phyloP scores from a whole-genome alignment of 1,140 invertebrate species.

The Drosophila sproati region DNA sequence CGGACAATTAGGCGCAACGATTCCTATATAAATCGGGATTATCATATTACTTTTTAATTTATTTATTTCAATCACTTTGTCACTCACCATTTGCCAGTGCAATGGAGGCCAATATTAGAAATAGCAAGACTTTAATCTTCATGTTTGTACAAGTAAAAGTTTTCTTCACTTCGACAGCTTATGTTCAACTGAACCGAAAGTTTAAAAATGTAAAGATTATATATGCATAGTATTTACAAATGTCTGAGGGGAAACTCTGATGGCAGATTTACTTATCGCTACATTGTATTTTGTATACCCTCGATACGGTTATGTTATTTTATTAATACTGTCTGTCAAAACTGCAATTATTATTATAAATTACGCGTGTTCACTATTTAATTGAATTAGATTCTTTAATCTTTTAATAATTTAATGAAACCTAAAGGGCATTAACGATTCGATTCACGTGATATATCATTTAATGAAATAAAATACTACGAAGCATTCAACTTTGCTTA shows the following conservation, averaged over 20 bases:
- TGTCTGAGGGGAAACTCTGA: conserved; percentile 4
- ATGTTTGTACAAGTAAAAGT: conserved; percentile 8
- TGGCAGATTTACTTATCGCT: conserved; percentile 4
- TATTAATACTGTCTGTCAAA: not conserved
- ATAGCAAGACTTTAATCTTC: conserved; percentile 23
- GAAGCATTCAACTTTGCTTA: not conserved
- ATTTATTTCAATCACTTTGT: conserved; percentile 1
- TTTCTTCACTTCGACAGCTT: not conserved
- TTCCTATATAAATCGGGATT: conserved; percentile 9
- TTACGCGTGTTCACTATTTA: not conserved
- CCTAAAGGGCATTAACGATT: too few species aligned
- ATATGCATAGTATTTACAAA: conserved; percentile 6
- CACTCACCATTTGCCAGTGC: conserved; percentile 33
- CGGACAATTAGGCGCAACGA: conserved; percentile 34
- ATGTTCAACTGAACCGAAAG: conserved; percentile 18
- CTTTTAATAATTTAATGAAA: too few species aligned
- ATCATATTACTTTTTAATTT: not conserved
- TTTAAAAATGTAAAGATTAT: not conserved
- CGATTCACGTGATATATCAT: not conserved
- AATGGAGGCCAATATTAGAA: conserved; percentile 9
- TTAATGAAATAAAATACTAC: too few species aligned
- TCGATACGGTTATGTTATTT: not conserved
- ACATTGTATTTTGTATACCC: not conserved
- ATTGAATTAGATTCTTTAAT: too few species aligned
- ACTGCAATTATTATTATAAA: too few species aligned